Percentiles rank a stretch among this genome's conserved stretches.
phyloP scores from a whole-genome alignment of 2,888 invertebrate species.

The Panorpa germanica region DNA sequence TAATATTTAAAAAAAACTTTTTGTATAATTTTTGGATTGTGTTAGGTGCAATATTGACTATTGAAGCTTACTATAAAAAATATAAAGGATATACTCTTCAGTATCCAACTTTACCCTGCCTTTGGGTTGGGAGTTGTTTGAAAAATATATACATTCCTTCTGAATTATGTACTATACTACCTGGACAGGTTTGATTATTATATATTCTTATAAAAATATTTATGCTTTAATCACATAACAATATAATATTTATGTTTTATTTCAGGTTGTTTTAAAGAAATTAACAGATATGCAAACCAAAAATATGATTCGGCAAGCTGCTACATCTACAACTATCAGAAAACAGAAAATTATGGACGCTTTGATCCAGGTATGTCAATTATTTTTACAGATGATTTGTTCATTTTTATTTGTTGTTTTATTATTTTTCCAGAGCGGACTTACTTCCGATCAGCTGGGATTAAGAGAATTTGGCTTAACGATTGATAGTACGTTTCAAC shows the following conservation, averaged over 20 bases:
- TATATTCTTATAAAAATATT: too few species aligned
- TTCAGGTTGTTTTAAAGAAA: constrained; percentile 41
- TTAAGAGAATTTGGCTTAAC: constrained; percentile 68
- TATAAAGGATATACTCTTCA: constrained; percentile 20
- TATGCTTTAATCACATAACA: too few species aligned
- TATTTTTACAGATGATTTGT: too few species aligned
- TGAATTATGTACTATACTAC: constrained; percentile 61
- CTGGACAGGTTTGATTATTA: constrained; percentile 70
- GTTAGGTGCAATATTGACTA: too few species aligned
- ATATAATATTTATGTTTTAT: background rate
- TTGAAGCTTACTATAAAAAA: too few species aligned
- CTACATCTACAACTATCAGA: constrained; percentile 57
- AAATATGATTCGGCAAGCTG: constrained; percentile 73
- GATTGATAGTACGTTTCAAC: constrained; percentile 53
- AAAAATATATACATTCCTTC: constrained; percentile 63
- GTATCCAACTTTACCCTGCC: constrained; percentile 56
- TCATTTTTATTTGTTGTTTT: too few species aligned
- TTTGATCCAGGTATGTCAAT: too few species aligned
- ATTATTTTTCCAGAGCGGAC: too few species aligned
- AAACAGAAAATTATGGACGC: constrained; percentile 62
- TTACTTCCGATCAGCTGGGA: too few species aligned
- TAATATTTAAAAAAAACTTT: too few species aligned
- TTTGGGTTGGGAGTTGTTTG: constrained; percentile 57
- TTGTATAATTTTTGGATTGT: too few species aligned
- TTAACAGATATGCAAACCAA: constrained; percentile 68